Percentiles rank a stretch among this genome's conserved stretches.
Conservation (phyloP, 2,797 vertebrate species). For the Mustela erminea region DNA sequence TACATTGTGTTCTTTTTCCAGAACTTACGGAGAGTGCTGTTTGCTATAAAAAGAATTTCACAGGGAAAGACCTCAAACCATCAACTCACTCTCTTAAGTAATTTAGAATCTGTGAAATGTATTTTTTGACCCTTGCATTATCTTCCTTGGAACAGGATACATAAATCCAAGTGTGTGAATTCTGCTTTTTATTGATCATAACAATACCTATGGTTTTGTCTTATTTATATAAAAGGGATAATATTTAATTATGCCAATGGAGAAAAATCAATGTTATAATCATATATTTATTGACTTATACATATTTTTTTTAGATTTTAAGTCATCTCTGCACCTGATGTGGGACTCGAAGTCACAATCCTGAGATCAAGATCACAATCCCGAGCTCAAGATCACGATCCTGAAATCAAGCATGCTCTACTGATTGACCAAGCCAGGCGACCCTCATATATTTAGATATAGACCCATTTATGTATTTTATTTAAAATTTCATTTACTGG, state of each 20-base stretch:
- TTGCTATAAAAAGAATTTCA: conserved; percentile 9
- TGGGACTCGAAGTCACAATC: background rate
- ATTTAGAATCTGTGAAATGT: background rate
- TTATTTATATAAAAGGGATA: conserved; percentile 17
- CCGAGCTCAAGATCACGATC: background rate
- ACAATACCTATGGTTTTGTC: background rate
- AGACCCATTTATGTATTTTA: conserved; percentile 20
- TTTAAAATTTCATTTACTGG: conserved; percentile 38
- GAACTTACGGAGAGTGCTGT: background rate
- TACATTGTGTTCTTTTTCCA: background rate
- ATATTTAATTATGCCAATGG: conserved; percentile 19
- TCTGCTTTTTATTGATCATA: background rate
- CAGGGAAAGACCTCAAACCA: background rate
- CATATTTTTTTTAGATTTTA: background rate
- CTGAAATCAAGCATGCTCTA: background rate
- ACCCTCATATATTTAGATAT: background rate
- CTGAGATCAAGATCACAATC: background rate
- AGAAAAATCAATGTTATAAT: conserved; percentile 23
- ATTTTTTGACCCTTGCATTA: background rate
- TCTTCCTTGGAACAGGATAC: conserved; percentile 24
- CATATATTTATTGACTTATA: background rate
- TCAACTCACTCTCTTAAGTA: conserved; percentile 41
- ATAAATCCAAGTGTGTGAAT: conserved; percentile 43
- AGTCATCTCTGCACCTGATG: background rate
- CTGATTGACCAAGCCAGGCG: background rate